Percentiles rank a stretch among this genome's conserved stretches.
Evolutionary conservation across 2,888 invertebrate species (phyloP).

Genomic region (Athalia cordata): DNA sequence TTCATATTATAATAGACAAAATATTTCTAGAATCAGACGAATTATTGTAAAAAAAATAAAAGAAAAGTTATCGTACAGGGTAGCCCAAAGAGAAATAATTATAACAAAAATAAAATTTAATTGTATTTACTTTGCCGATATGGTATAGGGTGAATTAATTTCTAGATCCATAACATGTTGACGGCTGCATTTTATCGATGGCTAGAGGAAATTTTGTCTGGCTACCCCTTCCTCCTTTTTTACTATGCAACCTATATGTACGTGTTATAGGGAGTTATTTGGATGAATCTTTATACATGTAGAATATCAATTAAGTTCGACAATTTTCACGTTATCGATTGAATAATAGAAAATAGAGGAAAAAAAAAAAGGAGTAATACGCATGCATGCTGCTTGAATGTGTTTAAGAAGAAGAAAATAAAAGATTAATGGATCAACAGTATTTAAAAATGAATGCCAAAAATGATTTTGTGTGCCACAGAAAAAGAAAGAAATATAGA

Average conservation of each 20-base stretch:
- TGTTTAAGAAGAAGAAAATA: background rate
- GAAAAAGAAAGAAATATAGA: conserved; percentile 13
- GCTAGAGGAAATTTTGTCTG: no score
- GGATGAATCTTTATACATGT: no score
- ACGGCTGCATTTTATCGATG: no score
- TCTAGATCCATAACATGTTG: background rate
- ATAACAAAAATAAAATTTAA: background rate
- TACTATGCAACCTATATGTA: no score
- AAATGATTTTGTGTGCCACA: conserved; percentile 35
- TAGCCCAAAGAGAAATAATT: background rate
- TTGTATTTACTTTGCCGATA: conserved; percentile 10
- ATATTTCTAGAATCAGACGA: background rate
- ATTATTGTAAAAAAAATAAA: background rate
- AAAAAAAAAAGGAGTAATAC: no score
- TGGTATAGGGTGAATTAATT: background rate
- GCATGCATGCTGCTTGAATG: background rate
- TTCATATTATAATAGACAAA: no score
- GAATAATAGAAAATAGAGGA: no score
- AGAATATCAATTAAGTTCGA: no score
- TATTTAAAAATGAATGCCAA: conserved; percentile 6
- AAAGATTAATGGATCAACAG: background rate
- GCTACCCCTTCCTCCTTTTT: no score
- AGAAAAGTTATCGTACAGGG: no score
- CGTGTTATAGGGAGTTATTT: no score
- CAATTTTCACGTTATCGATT: no score